Evolutionary conservation across 2,888 invertebrate species (phyloP).

Genomic region (Galerucella calmariensis): DNA sequence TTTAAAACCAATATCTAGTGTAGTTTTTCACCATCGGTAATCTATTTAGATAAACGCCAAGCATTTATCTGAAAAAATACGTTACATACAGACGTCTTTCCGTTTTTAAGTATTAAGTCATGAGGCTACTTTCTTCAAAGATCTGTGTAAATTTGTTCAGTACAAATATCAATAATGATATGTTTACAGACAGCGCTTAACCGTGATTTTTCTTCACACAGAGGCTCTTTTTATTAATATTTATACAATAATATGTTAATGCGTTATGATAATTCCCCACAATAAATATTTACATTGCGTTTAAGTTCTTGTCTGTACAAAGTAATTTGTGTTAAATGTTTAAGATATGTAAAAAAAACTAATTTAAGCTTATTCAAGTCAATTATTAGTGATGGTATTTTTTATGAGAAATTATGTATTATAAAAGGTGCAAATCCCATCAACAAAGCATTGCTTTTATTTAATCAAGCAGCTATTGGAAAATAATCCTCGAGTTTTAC

Average conservation of each 20-base stretch:
- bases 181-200: slow-evolving; percentile 15
- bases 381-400: background rate
- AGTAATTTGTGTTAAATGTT: background rate
- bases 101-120: background rate
- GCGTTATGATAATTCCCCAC: background rate
- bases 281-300: slow-evolving; percentile 11
- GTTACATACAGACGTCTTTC: background rate
- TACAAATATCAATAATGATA: slow-evolving; percentile 21
- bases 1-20: background rate
- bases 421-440: too few species aligned
- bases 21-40: background rate
- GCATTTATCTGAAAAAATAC: background rate
- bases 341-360: background rate
- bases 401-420: background rate
- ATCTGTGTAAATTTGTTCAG: slow-evolving; percentile 14
- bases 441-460: too few species aligned
- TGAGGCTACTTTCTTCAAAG: slow-evolving; percentile 10
- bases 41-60: background rate
- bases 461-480: too few species aligned
- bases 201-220: slow-evolving; percentile 18
- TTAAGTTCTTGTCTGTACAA: background rate
- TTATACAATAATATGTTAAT: slow-evolving; percentile 3
- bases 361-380: background rate
- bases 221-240: slow-evolving; percentile 11
- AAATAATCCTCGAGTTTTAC: too few species aligned